Conservation (phyloP, 2,888 invertebrate species). For the Lithophane socia region DNA sequence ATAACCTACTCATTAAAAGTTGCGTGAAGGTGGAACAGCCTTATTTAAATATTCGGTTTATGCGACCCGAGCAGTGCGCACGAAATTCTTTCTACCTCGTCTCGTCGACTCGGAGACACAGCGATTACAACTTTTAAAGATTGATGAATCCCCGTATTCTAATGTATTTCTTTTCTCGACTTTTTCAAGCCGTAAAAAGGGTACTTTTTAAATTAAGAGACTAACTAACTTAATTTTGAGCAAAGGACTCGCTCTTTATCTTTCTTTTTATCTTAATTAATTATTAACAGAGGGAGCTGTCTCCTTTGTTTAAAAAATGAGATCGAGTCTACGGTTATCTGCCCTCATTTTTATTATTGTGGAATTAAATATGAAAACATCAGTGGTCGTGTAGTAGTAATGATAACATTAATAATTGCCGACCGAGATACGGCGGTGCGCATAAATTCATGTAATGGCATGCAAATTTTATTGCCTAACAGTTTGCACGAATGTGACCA, state of each 20-base stretch:
- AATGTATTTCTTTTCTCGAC: conserved; percentile 73
- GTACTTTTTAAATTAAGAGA: conserved; percentile 75
- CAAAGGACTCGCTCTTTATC: conserved; percentile 63
- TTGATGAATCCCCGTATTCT: conserved; percentile 80
- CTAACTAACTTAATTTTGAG: conserved; percentile 66
- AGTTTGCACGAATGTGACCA: conserved; percentile 64
- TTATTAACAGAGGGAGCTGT: conserved; percentile 35
- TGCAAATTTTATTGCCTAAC: conserved; percentile 73
- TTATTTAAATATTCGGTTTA: conserved; percentile 66
- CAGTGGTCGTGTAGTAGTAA: conserved; percentile 41
- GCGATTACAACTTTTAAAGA: conserved; percentile 84
- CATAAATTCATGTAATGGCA: conserved; percentile 71
- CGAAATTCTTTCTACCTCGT: conserved; percentile 72
- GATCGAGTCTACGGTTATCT: conserved; percentile 23
- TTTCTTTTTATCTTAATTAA: conserved; percentile 66
- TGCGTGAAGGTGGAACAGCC: conserved; percentile 54
- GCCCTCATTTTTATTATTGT: conserved; percentile 23
- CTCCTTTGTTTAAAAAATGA: conserved; percentile 33
- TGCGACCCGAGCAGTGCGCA: conserved; percentile 49
- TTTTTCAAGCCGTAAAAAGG: conserved; percentile 67
- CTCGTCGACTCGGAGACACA: conserved; percentile 68
- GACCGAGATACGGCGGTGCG: conserved; percentile 60
- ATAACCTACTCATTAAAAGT: conserved; percentile 71
- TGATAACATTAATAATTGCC: conserved; percentile 70
- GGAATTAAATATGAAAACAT: conserved; percentile 45